These are phyloP conservation scores for Lysandra coridon DNA, from an alignment of 2,888 invertebrate species.

Conservation along the genomic window DNA sequence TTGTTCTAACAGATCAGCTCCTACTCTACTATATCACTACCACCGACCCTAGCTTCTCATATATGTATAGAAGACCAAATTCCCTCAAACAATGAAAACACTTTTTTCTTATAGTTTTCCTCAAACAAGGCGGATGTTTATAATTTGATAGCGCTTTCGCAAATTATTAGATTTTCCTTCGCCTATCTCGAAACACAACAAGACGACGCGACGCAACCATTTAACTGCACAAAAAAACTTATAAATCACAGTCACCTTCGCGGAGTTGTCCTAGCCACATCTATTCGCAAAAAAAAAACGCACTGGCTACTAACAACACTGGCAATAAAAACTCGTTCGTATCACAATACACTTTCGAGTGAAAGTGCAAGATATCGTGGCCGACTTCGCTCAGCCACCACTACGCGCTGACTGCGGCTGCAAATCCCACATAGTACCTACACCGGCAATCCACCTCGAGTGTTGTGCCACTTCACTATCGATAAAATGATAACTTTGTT, in stretches of 20 bases:
- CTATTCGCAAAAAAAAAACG: not conserved
- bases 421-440: constrained; percentile 25
- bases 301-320: not conserved
- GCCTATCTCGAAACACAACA: not conserved
- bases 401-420: constrained; percentile 42
- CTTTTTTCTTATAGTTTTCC: not conserved
- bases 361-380: constrained; percentile 36
- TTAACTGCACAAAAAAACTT: not conserved
- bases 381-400: constrained; percentile 44
- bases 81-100: not conserved
- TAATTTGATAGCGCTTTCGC: not conserved
- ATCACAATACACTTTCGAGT: constrained; percentile 35
- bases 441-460: constrained; percentile 40
- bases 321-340: constrained; percentile 18
- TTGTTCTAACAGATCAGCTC: not conserved
- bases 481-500: constrained; percentile 21
- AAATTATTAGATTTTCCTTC: not conserved
- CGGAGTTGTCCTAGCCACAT: not conserved
- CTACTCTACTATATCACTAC: not conserved
- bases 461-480: constrained; percentile 39
- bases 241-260: not conserved
- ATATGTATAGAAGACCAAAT: not conserved
- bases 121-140: not conserved
- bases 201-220: not conserved
- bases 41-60: not conserved